These are phyloP conservation scores for Beroe forskalii DNA, from an alignment of 37 sponge, comb jelly and placozoan species.

Conservation along the genomic window DNA sequence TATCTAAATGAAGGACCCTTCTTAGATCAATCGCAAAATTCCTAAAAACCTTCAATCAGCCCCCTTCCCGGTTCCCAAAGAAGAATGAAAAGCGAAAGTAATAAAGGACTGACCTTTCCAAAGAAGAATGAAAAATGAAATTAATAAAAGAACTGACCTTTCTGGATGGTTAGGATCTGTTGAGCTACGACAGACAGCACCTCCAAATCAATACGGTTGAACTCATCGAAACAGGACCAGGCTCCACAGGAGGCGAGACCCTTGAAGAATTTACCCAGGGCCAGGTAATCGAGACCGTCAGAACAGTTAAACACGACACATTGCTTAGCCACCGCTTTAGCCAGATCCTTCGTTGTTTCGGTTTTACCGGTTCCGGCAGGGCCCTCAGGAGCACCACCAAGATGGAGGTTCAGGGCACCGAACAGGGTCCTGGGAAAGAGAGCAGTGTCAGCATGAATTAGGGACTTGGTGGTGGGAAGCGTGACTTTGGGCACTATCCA, in stretches of 20 bases:
- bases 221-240: constrained; percentile 99
- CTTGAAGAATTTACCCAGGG: constrained; percentile 99
- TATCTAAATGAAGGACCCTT: too few relatives aligned
- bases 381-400: constrained; percentile 99
- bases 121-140: neutral
- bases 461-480: too few relatives aligned
- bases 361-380: constrained; percentile 99
- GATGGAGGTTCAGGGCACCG: constrained; percentile 95
- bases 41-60: too few relatives aligned
- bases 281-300: constrained; percentile 99
- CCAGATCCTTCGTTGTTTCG: constrained; percentile 98
- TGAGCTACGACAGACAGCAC: constrained; percentile 97
- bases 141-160: constrained; percentile 35
- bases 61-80: neutral
- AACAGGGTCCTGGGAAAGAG: constrained; percentile 86
- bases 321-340: constrained; percentile 98
- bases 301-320: constrained; percentile 99
- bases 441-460: neutral
- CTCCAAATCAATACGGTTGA: constrained; percentile 98
- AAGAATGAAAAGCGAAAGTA: neutral
- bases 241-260: constrained; percentile 99
- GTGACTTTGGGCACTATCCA: too few relatives aligned
- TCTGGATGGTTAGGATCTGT: constrained; percentile 95
- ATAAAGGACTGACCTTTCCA: neutral
- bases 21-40: too few relatives aligned